Base-by-base conservation (phyloP, 2,888 invertebrate species). In the Liposcelis brunnea region DNA sequence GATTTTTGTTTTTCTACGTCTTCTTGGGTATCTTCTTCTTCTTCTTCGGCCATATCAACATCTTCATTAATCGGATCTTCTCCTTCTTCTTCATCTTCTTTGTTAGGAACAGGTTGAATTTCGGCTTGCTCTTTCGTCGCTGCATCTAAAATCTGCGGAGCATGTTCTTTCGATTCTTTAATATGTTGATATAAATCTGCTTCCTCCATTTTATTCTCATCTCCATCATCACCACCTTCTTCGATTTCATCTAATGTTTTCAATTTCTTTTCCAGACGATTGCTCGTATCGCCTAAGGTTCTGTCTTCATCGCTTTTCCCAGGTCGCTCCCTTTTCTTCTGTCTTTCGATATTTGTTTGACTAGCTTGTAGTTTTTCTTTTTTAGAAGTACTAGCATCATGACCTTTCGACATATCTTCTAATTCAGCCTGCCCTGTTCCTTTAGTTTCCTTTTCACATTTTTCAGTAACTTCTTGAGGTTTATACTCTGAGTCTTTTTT, bases 161-260 rank as follows among this genome's bases (percentile, higher is more conserved):
- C 80, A 50, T 72, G 71, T 48, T 75, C 72, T 49, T 80, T 78
- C 0, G 82, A 76, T 52, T 86, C 80, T 55, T 80, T 79, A 2
- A 91, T 79, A 58, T 91, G 90, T 58, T 90, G 82, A 62, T 80
- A 89, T 49, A 81, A 72, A 48, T 83, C 80, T 2, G 66, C 59
- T 14, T 64, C 56, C 45, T 58, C 58, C 8, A 6, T 26, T 4
- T 26, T 26, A 4, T 4, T 26, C 8, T 63, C 59, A 36, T 58
- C 58, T 40, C 54, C 54, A 38, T 61, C 58, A 21, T 69, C 68
- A 2, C 56, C 55, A 15, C 61, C 53, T 42, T 67, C 62, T 51
- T 67, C 61, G 42, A 72, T 66, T 11, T 72, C 61, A 49, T 73
- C 71, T 26, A 74, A 59, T 1, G 72, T 75, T 47, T 69, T 70